A percentile compares a stretch with the other conserved stretches of the same genome.
phyloP scores from a whole-genome alignment of 2,113 vertebrate species.

The Hiodon tergisus region DNA sequence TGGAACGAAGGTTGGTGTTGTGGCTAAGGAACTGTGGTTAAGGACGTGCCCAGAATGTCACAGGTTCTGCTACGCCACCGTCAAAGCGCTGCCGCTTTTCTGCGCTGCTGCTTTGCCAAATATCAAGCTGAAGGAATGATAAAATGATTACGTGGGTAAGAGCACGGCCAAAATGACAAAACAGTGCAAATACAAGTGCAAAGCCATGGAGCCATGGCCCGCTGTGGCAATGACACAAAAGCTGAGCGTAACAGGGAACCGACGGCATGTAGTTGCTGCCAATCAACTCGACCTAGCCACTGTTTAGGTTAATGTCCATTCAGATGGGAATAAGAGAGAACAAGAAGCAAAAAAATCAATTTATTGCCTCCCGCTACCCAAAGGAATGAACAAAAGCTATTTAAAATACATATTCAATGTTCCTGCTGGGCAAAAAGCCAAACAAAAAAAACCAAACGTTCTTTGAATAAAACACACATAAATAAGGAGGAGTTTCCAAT shows the following conservation, averaged over 20 bases:
- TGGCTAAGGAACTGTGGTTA: not conserved
- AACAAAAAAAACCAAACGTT: conserved; percentile 2
- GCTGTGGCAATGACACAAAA: conserved; percentile 8
- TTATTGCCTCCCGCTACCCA: conserved; percentile 32
- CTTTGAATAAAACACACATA: conserved; percentile 17
- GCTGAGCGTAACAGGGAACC: conserved; percentile 8
- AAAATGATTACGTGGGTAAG: no score
- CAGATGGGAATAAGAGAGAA: conserved; percentile 18
- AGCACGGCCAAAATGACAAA: no score
- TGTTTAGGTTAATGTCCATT: conserved; percentile 17
- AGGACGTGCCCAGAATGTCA: not conserved
- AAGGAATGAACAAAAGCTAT: conserved; percentile 30
- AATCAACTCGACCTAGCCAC: conserved; percentile 17
- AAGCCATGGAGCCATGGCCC: not conserved
- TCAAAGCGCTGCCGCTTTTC: not conserved
- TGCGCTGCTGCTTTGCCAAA: not conserved
- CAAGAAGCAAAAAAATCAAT: conserved; percentile 27
- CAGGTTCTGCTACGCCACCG: not conserved
- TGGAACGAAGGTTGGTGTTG: not conserved
- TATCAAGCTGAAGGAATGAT: no score
- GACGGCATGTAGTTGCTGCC: conserved; percentile 1
- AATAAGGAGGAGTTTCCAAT: conserved; percentile 3
- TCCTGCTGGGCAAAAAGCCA: conserved; percentile 19
- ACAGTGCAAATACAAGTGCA: no score
- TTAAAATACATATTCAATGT: conserved; percentile 46